Conservation (phyloP, 2,113 vertebrate genomes). For the Lutjanus erythropterus region DNA sequence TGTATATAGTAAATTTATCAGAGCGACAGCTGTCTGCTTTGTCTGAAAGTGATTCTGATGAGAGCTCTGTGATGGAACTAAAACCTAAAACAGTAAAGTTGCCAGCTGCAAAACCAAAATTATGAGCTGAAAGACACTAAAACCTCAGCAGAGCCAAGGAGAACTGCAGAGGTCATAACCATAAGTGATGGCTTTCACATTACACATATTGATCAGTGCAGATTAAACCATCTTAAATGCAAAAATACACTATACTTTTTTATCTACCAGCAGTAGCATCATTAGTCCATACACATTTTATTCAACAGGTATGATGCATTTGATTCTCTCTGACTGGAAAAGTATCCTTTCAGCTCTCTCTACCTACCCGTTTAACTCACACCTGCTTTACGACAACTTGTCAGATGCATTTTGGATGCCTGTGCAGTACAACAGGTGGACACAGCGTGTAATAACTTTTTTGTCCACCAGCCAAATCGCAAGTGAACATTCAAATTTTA, state of each 20-base stretch:
- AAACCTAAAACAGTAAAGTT: neutral
- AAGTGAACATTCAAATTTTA: too few relatives aligned
- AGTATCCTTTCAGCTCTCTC: neutral
- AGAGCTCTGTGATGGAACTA: too few relatives aligned
- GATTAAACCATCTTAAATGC: neutral
- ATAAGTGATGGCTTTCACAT: too few relatives aligned
- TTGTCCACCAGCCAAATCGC: too few relatives aligned
- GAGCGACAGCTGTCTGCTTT: neutral
- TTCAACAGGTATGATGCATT: constrained; percentile 18
- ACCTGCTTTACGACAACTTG: constrained; percentile 1
- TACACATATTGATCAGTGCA: neutral
- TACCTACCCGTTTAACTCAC: constrained; percentile 10
- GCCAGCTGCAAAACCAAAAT: neutral
- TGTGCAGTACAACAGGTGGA: neutral
- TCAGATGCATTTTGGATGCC: neutral
- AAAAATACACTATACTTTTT: neutral
- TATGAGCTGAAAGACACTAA: neutral
- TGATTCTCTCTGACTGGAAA: neutral
- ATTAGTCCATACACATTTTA: constrained; percentile 10
- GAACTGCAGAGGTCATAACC: neutral
- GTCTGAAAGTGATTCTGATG: too few relatives aligned
- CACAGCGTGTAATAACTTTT: too few relatives aligned
- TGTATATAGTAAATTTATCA: neutral
- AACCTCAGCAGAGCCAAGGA: neutral
- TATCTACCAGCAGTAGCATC: neutral